These are phyloP conservation scores for Crioceris asparagi DNA, from an alignment of 2,888 invertebrate genomes.

Conservation along the genomic window DNA sequence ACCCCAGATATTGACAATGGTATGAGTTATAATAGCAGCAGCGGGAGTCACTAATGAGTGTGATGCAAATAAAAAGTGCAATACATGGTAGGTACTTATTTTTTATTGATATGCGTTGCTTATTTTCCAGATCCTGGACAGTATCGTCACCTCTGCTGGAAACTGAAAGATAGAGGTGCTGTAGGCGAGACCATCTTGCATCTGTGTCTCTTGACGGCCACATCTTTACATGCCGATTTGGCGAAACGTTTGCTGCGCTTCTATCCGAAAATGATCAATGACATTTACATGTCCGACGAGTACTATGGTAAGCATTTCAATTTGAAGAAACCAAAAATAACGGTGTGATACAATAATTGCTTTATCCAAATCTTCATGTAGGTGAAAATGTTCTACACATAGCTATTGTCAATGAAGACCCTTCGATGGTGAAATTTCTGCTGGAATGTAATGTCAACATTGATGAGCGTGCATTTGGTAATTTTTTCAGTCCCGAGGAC, in stretches of 20 bases:
- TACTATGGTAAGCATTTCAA: slow-evolving; percentile 67
- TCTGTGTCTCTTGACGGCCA: slow-evolving; percentile 83
- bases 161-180: slow-evolving; percentile 80
- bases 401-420: slow-evolving; percentile 97
- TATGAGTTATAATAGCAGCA: too few species aligned
- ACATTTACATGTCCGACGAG: slow-evolving; percentile 92
- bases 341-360: background rate
- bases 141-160: slow-evolving; percentile 86
- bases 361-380: slow-evolving; percentile 24
- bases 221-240: slow-evolving; percentile 83
- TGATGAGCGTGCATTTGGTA: slow-evolving; percentile 86
- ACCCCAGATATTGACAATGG: too few species aligned
- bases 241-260: slow-evolving; percentile 83
- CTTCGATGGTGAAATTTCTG: slow-evolving; percentile 91
- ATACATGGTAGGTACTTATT: too few species aligned
- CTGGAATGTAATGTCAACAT: slow-evolving; percentile 86
- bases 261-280: slow-evolving; percentile 92
- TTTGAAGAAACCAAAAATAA: background rate
- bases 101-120: background rate
- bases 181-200: slow-evolving; percentile 95
- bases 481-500: slow-evolving; percentile 97
- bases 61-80: too few species aligned
- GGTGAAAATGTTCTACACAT: slow-evolving; percentile 94
- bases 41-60: too few species aligned
- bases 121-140: slow-evolving; percentile 47